Evolutionary conservation across 2,888 invertebrate genomes (phyloP), one percentile per base, ranked within the genome.

Genomic region (Quadroppia sp.): DNA sequence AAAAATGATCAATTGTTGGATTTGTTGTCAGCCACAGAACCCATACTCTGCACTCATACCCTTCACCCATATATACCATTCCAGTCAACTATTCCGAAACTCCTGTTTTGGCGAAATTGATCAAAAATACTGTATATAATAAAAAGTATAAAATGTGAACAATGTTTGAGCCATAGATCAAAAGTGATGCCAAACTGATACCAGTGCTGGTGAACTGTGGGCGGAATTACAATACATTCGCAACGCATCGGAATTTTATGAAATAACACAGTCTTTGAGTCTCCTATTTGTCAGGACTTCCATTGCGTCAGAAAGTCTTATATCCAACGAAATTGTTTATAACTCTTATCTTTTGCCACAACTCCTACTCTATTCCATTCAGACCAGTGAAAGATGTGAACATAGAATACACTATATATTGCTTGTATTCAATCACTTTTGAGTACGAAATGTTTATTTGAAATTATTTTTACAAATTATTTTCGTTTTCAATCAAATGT

Each of bases 291-390:
- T 20, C 64, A 36, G 64, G 17, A 23, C n/a, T 13, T 32, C 64
- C 4, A 7, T 64, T 64, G 64, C 64, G 64, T 64, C 64, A 64
- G 20, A 20, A 36, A 20, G 32, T 64, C 64, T 64, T 64, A 64
- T 40, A 36, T 36, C 64, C 64, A 64, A 64, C 64, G 64, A 64
- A 30, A 64, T 28, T 30, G 59, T 59, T 59, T 4, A 59, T 59
- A 59, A 59, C 30, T 53, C 17, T 56, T 6, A 17, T 32, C 32
- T 1, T 17, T 59, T 30, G 11, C 17, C 28, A 30, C 28, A 17
- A 28, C 28, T 32, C 28, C 11, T 1, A 30, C 30, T 59, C 30
- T 30, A 59, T 28, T 59, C 3, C 11, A 30, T 59, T 23, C 17
- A 59, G 17, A 59, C 15, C 13, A 59, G 30, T 17, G 30, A 30